Percentiles rank a stretch among this genome's conserved stretches.
Conservation (phyloP, 2,888 invertebrate species). For the Scaptomyza reducta region DNA sequence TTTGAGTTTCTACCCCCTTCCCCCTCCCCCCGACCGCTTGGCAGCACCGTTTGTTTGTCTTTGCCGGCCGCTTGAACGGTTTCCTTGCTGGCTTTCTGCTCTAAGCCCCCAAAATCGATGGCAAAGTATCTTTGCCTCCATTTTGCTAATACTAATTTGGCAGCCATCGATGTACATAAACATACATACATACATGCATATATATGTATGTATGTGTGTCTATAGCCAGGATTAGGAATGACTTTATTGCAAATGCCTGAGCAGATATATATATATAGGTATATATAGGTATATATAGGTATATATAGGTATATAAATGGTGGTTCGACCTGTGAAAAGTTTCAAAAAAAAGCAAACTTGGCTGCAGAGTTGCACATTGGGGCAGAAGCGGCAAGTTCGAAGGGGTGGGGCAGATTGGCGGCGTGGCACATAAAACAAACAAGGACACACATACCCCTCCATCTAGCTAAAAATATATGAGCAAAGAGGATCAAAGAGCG, state of each 20-base stretch:
- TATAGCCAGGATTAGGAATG: slow-evolving; percentile 62
- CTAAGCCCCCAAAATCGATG: slow-evolving; percentile 57
- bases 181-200: background rate
- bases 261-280: too few species aligned
- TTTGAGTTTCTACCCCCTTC: too few species aligned
- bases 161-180: slow-evolving; percentile 62
- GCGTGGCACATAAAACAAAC: slow-evolving; percentile 68
- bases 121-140: slow-evolving; percentile 43
- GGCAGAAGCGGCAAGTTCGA: slow-evolving; percentile 67
- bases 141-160: slow-evolving; percentile 75
- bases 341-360: slow-evolving; percentile 68
- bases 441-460: slow-evolving; percentile 43
- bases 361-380: slow-evolving; percentile 77
- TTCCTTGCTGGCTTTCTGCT: slow-evolving; percentile 3
- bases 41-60: slow-evolving; percentile 46
- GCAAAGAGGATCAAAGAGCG: slow-evolving; percentile 74
- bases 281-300: background rate
- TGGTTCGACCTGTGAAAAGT: slow-evolving; percentile 60
- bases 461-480: slow-evolving; percentile 64
- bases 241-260: slow-evolving; percentile 34
- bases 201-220: slow-evolving; percentile 37
- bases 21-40: too few species aligned
- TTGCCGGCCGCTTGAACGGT: slow-evolving; percentile 9
- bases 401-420: background rate
- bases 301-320: slow-evolving; percentile 3